Percentiles rank a stretch among this genome's conserved stretches.
Evolutionary conservation across 2,797 vertebrate species (phyloP).

Genomic region (Lophura swinhoii): DNA sequence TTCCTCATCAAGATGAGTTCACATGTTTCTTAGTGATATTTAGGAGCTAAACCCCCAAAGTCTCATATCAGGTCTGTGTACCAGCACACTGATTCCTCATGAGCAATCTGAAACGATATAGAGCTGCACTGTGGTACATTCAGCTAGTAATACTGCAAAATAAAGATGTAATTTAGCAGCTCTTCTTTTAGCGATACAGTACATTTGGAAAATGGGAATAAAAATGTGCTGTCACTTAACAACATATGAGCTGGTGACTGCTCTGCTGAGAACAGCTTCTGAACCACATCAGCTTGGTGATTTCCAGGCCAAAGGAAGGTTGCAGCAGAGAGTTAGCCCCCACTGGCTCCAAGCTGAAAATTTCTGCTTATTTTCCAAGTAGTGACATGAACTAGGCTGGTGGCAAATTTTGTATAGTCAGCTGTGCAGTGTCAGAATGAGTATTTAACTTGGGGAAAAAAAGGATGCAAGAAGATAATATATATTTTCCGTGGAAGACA

Average conservation of each 20-base stretch:
- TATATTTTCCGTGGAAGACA: not conserved
- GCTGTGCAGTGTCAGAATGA: not conserved
- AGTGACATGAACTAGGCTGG: not conserved
- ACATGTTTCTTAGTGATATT: not conserved
- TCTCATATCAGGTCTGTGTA: not conserved
- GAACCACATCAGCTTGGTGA: not conserved
- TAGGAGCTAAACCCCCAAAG: not conserved
- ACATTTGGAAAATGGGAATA: not conserved
- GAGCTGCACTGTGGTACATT: not conserved
- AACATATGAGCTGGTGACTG: not conserved
- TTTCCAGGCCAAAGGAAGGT: not conserved
- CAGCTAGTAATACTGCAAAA: not conserved
- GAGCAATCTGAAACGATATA: not conserved
- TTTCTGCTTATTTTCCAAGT: not conserved
- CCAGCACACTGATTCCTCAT: not conserved
- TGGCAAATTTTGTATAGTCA: not conserved
- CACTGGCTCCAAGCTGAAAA: not conserved
- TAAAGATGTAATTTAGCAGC: not conserved
- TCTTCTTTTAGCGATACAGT: not conserved
- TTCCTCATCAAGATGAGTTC: not conserved
- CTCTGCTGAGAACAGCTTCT: not conserved
- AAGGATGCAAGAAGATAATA: accelerated
- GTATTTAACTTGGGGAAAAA: not conserved
- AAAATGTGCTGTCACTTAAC: not conserved
- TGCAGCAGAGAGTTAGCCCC: not conserved